These are phyloP conservation scores for Bombyx huttoni DNA, from an alignment of 2,888 invertebrate species.

Conservation along the genomic window DNA sequence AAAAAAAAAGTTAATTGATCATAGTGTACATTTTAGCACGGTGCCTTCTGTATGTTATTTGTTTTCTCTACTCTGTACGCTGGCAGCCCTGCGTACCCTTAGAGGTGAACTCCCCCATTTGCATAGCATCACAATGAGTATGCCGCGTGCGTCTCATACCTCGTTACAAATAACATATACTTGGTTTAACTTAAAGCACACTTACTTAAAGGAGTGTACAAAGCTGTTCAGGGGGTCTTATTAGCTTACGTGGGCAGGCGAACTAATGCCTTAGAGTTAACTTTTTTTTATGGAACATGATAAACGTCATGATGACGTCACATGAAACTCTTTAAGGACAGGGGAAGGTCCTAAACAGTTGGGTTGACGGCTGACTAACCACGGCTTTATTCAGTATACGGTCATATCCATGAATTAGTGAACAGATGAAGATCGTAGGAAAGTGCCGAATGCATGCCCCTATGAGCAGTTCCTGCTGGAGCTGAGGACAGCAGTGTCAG, in stretches of 20 bases:
- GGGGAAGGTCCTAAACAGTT: neutral
- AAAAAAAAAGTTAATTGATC: no score
- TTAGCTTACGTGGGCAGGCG: no score
- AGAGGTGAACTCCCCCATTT: constrained; percentile 30
- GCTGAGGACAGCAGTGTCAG: no score
- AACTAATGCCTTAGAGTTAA: constrained; percentile 20
- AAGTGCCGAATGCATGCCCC: no score
- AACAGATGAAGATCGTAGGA: no score
- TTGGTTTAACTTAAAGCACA: neutral
- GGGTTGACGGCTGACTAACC: no score
- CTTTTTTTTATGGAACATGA: constrained; percentile 45
- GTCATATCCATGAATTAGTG: no score
- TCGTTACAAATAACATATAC: constrained; percentile 12
- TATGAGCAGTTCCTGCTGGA: no score
- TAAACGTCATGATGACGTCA: no score
- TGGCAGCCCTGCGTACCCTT: constrained; percentile 9
- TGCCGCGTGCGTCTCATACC: constrained; percentile 9
- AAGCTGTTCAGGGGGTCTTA: no score
- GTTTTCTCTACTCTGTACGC: neutral
- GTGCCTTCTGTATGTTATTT: neutral
- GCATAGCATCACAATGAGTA: constrained; percentile 30
- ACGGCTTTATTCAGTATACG: no score
- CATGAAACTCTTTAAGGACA: constrained; percentile 19
- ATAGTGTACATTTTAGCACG: no score
- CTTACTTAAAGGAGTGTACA: neutral